Evolutionary conservation across 2,113 vertebrate genomes (phyloP).

Genomic region (Bubalus kerabau): DNA sequence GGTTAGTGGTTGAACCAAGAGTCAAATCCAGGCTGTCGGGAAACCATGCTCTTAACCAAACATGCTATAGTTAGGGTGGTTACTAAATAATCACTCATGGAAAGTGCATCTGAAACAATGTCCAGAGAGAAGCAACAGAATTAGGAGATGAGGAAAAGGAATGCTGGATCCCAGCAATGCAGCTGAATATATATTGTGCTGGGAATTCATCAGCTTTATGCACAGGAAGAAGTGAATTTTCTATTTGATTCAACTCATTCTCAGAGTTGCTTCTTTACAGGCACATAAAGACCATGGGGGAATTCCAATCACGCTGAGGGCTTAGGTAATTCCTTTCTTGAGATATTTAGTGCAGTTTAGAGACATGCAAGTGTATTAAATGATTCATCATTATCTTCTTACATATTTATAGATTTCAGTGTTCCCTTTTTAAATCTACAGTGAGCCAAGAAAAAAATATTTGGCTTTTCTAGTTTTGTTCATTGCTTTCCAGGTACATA

Average conservation of each 20-base stretch:
- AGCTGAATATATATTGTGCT: not conserved
- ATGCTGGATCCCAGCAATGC: not conserved
- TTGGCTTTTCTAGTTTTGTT: conserved; percentile 17
- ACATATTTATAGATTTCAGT: conserved; percentile 11
- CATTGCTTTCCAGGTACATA: conserved; percentile 44
- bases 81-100: not conserved
- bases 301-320: not conserved
- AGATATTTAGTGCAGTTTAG: conserved; percentile 1
- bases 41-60: not conserved
- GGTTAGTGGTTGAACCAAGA: not conserved
- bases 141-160: not conserved
- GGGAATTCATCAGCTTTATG: not conserved
- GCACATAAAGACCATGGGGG: not conserved
- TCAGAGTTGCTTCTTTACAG: not conserved
- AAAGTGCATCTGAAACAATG: not conserved
- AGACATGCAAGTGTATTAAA: not conserved
- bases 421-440: conserved; percentile 21
- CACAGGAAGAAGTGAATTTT: not conserved
- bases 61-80: not conserved
- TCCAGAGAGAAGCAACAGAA: not conserved
- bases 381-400: conserved; percentile 27
- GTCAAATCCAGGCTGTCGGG: not conserved
- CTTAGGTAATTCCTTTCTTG: not conserved
- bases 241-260: not conserved
- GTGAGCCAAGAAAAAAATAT: conserved; percentile 24